Conservation (phyloP, 2,888 invertebrate genomes). For the Eutolmus rufibarbis region DNA sequence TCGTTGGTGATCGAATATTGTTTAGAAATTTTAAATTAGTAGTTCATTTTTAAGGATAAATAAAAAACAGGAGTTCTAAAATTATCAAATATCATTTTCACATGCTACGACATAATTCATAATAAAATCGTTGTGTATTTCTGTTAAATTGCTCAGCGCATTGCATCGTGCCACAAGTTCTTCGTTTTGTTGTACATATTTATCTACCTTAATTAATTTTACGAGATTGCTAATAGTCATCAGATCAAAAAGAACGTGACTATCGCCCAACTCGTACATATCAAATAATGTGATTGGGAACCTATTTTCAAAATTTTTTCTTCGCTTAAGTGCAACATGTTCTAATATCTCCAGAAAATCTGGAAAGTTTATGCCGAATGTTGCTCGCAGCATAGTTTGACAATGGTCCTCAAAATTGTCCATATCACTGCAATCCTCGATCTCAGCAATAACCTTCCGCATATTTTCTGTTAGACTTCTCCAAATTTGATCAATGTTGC, state of each 20-base stretch:
- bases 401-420: constrained; percentile 79
- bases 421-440: constrained; percentile 78
- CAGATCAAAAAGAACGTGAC: constrained; percentile 39
- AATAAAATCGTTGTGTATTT: background rate
- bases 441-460: constrained; percentile 76
- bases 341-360: constrained; percentile 73
- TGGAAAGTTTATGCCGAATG: constrained; percentile 78
- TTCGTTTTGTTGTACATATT: background rate
- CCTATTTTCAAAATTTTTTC: background rate
- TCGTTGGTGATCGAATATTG: background rate
- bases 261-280: constrained; percentile 1
- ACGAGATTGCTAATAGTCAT: background rate
- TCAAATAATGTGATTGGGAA: background rate
- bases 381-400: constrained; percentile 79
- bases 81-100: background rate
- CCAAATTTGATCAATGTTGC: constrained; percentile 81
- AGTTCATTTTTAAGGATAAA: background rate
- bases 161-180: constrained; percentile 11
- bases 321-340: constrained; percentile 70
- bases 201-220: constrained; percentile 1
- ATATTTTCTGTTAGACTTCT: constrained; percentile 70
- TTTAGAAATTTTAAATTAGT: background rate
- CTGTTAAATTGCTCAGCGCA: background rate
- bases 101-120: background rate
- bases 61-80: background rate